Evolutionary conservation across 2,888 invertebrate genomes (phyloP).

Genomic region (Pycnomerus fuliginosus): DNA sequence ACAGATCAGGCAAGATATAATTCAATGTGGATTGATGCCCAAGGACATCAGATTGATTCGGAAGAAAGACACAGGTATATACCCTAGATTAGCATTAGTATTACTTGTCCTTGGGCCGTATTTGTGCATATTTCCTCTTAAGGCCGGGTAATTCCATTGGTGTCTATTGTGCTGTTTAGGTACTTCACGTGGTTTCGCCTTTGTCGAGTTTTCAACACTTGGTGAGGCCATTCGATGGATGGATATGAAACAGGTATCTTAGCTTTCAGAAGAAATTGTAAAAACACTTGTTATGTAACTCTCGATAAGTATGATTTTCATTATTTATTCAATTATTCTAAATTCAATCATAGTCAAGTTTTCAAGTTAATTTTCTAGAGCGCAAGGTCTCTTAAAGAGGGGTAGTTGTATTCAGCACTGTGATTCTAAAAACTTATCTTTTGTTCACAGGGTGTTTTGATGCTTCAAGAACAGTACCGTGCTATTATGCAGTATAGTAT

Average conservation of each 20-base stretch:
- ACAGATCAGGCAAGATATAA: constrained; percentile 76
- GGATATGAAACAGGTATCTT: constrained; percentile 83
- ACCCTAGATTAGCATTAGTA: constrained; percentile 27
- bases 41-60: constrained; percentile 81
- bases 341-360: constrained; percentile 9
- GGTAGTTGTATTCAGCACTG: constrained; percentile 38
- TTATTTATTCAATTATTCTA: constrained; percentile 22
- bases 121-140: constrained; percentile 58
- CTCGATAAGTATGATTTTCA: constrained; percentile 34
- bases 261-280: constrained; percentile 42
- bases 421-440: constrained; percentile 36
- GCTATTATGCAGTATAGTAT: constrained; percentile 77
- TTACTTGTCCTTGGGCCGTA: constrained; percentile 53
- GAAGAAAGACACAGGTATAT: constrained; percentile 80
- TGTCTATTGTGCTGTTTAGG: constrained; percentile 72
- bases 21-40: constrained; percentile 71
- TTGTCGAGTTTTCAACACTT: constrained; percentile 90
- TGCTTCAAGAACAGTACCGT: constrained; percentile 70
- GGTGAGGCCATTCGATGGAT: constrained; percentile 89
- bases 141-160: constrained; percentile 52
- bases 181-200: constrained; percentile 85
- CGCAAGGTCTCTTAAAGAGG: constrained; percentile 50
- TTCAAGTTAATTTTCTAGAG: constrained; percentile 38
- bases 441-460: constrained; percentile 68
- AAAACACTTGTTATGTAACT: constrained; percentile 22